Evolutionary conservation across 2,113 vertebrate genomes (phyloP).

Genomic region (Tylochromis polylepis): DNA sequence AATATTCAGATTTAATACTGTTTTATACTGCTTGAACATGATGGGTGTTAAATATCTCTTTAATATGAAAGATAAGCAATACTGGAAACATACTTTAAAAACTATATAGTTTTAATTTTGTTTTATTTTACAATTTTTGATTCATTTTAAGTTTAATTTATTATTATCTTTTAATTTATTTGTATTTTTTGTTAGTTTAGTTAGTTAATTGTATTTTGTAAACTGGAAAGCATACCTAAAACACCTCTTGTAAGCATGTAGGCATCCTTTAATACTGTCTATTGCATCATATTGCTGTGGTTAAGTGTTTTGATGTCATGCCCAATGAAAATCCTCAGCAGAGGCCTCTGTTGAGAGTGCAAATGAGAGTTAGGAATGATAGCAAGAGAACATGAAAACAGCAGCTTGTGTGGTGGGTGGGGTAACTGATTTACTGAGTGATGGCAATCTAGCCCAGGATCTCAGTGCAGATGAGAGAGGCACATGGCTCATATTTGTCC

Average conservation of each 20-base stretch:
- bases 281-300: neutral
- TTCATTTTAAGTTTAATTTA: neutral
- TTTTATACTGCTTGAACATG: neutral
- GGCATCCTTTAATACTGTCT: neutral
- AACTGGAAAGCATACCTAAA: neutral
- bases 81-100: neutral
- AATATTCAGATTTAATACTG: neutral
- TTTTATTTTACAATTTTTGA: neutral
- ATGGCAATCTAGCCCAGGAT: neutral
- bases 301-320: neutral
- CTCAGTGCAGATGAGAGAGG: neutral
- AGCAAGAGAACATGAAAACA: neutral
- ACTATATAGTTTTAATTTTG: neutral
- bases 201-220: neutral
- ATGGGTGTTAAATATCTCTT: neutral
- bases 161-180: neutral
- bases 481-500: constrained; percentile 26
- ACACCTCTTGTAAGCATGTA: neutral
- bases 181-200: neutral
- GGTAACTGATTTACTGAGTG: neutral
- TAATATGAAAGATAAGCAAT: neutral
- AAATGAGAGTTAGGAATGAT: neutral
- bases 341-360: neutral
- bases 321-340: neutral
- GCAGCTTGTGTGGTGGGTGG: neutral